Base-by-base conservation (phyloP, 2,888 invertebrate genomes). In the Lepeophtheirus nordmannii region DNA sequence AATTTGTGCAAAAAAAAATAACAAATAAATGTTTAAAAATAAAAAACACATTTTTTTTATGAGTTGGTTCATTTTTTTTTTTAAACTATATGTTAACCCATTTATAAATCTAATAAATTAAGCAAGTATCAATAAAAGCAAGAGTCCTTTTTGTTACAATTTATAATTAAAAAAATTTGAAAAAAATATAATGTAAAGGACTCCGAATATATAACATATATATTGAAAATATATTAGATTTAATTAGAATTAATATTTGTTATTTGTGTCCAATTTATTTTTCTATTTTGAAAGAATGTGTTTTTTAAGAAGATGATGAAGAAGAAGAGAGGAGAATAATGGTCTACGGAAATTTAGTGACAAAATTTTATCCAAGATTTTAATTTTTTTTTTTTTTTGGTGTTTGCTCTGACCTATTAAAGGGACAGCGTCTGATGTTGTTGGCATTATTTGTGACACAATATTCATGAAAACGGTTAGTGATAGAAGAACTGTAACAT, bases 381-480 rank as follows among this genome's bases (percentile, higher is more conserved):
- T 39, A 62, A 65, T 20, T 39, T 39, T 62, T 62, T 23, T 23
- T 41, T 67, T 20, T 37, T 8, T 62, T 41, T 53, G 58, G 63
- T 59, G 38, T 56, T 20, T 58, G n/a, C 23, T 58, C 23, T 84
- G 88, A 91, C 96, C 96, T 87, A 97, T 93, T 83, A 97, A 83
- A 81, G 97, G 96, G 82, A 97, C 93, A 80, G 96, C 94, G 82
- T 96, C 96, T 81, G 96, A 96, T 80, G 96, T 96, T 84, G 91
- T 93, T 80, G 96, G 96, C 87, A 96, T 89, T 81, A 94, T 93
- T 85, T 96, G 94, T 74, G 94, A 93, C 80, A 97, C 94, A 83
- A 96, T 87, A 83, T 96, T 91, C 83, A 96, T 89, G 85, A 97
- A 97, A 83, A 97, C 94, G 83, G 94, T 96, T 84, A 97, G 87